Base-by-base conservation (phyloP, 2,113 vertebrate genomes). In the Actinemys pallida region DNA sequence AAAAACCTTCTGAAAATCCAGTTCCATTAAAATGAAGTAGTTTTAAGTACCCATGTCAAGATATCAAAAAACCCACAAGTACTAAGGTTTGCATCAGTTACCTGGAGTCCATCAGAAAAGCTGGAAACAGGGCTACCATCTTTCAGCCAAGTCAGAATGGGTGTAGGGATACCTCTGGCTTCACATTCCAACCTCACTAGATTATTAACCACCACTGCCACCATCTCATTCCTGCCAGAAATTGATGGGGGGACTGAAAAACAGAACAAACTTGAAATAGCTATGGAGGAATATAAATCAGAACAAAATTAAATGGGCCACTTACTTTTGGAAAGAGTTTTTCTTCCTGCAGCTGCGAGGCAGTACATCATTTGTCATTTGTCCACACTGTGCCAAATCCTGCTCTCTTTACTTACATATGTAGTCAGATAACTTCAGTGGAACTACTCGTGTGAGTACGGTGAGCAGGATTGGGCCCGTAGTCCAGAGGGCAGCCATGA, bases 141-240 rank as follows among this genome's bases (percentile, higher is more conserved):
- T 97, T 99, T 99, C 59, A 99, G 95, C 99, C 99, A 99, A 0
- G 99, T 99, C 94, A 99, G 98, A 97, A 98, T 99, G 12, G 99
- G 99, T 29, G 91, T 94, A 8, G 99, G 99, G 90, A 99, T 98
- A 6, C 99, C 99, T 29, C 98, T 98, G 57, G 99, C 99, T 97
- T 99, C 99, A 95, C 99, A 99, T 91, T 99, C 98, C 95, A 99
- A 97, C 52, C 98, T 98, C 90, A 98, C 98, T 2, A 96, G 96
- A 78, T 99, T 98, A 90, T 99, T 99, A 72, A 99, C 99, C 87
- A 99, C 99, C 83, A 99, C 99, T 3, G 98, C 98, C 78, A 99
- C 97, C 78, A 90, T 97, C 13, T 98, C 98, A 59, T 97, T 99
- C 88, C 98, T 98, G 87, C 99, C 99, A 75, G 98, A 98, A 96